Conservation (phyloP, 2,113 vertebrate species). For the Psophia crepitans region DNA sequence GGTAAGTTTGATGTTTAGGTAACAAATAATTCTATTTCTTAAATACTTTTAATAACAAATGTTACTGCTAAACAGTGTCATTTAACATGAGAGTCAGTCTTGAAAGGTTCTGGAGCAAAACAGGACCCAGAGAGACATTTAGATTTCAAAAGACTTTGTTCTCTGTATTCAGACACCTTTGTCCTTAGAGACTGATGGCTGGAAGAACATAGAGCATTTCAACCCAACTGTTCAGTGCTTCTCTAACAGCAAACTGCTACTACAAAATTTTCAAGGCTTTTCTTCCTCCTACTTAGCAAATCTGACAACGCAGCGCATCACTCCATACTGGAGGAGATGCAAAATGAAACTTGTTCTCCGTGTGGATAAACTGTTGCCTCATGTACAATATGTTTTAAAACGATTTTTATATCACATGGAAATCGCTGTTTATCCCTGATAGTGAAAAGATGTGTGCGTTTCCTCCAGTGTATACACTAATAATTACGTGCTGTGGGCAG, state of each 20-base stretch:
- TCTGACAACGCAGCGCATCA: neutral
- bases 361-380: neutral
- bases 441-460: neutral
- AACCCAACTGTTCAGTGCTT: neutral
- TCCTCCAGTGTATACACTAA: accelerated
- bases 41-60: neutral
- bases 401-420: neutral
- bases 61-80: neutral
- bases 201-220: neutral
- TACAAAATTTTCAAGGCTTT: neutral
- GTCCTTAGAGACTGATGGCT: neutral
- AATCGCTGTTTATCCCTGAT: neutral
- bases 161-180: neutral
- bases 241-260: neutral
- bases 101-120: neutral
- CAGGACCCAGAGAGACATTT: neutral
- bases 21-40: neutral
- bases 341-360: neutral
- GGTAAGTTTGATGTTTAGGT: constrained; percentile 59
- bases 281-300: neutral
- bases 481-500: no score
- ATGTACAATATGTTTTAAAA: neutral
- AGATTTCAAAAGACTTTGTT: neutral
- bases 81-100: neutral
- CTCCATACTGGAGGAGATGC: neutral